phyloP scores from a whole-genome alignment of 35 echinoderm and acorn worm genomes.

The Heliocidaris tuberculata region DNA sequence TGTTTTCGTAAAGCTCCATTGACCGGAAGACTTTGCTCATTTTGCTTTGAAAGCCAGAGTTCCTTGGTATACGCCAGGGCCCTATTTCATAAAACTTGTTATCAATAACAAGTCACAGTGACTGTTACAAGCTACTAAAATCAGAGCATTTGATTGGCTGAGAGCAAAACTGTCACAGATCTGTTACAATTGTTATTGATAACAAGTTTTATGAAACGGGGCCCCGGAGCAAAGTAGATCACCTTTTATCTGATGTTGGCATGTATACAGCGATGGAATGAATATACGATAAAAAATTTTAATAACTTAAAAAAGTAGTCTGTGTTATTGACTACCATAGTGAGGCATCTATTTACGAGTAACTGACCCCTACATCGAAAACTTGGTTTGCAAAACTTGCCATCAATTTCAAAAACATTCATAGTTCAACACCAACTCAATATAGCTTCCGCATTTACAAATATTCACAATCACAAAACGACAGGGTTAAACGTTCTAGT shows the following conservation, averaged over 20 bases:
- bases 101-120: too few species aligned
- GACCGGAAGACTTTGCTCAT: not conserved
- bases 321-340: not conserved
- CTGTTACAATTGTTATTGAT: too few species aligned
- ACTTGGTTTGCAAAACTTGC: not conserved
- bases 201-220: too few species aligned
- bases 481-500: not conserved
- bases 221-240: not conserved
- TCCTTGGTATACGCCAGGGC: too few species aligned
- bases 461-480: slow-evolving; percentile 17
- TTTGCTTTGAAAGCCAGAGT: not conserved
- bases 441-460: not conserved
- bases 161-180: too few species aligned
- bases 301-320: not conserved
- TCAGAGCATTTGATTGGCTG: too few species aligned
- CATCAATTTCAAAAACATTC: not conserved
- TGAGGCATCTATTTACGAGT: not conserved
- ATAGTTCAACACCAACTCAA: not conserved
- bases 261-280: not conserved
- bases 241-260: not conserved
- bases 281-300: not conserved
- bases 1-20: not conserved
- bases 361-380: not conserved
- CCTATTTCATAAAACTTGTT: not conserved
- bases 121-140: too few species aligned